A percentile compares a stretch with the other conserved stretches of the same genome.
These are phyloP conservation scores for Phorcus lineatus DNA, from an alignment of 2,888 invertebrate genomes.

Conservation along the genomic window DNA sequence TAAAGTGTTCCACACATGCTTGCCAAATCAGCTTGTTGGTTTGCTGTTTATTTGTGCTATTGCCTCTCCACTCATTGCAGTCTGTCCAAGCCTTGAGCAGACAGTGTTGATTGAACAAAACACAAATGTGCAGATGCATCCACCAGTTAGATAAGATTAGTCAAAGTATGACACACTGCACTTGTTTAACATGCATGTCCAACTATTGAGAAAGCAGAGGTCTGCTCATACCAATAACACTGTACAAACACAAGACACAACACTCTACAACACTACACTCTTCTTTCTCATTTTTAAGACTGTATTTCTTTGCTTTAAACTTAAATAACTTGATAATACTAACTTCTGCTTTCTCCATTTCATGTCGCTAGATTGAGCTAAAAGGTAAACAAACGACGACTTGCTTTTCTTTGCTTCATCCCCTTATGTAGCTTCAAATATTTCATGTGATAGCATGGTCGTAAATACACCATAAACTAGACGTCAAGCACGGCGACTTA, in stretches of 20 bases:
- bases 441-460: not conserved
- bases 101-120: not conserved
- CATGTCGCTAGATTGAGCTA: not conserved
- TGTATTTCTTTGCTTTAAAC: not conserved
- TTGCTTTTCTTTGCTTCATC: conserved; percentile 17
- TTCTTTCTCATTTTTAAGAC: not conserved
- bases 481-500: too few species aligned
- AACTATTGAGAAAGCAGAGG: conserved; percentile 3
- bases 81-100: conserved; percentile 13
- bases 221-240: not conserved
- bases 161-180: not conserved
- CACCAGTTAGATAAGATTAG: not conserved
- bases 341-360: conserved; percentile 11
- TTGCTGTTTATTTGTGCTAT: not conserved
- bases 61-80: not conserved
- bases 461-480: not conserved
- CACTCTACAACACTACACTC: not conserved
- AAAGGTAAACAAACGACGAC: not conserved
- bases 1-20: not conserved
- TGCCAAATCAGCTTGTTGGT: not conserved
- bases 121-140: not conserved
- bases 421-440: conserved; percentile 10
- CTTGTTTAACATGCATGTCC: not conserved
- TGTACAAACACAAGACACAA: not conserved
- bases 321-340: not conserved